These are phyloP conservation scores for Sylvilagus floridanus DNA, from an alignment of 2,797 vertebrate genomes.

Conservation along the genomic window DNA sequence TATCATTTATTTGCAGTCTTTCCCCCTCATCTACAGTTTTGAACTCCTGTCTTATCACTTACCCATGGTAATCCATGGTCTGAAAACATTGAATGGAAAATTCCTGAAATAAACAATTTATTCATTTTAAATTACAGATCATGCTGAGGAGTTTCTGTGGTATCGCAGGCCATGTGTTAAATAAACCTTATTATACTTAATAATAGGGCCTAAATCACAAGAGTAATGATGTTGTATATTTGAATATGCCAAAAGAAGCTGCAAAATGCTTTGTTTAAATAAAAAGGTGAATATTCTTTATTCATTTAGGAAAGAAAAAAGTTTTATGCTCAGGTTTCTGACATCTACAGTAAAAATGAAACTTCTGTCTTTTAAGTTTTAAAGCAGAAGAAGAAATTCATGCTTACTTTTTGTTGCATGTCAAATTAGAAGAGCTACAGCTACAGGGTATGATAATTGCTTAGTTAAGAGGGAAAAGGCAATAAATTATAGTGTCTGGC, in stretches of 20 bases:
- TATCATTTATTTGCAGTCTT: neutral
- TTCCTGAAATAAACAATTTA: neutral
- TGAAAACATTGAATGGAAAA: neutral
- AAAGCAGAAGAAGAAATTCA: neutral
- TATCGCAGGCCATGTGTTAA: neutral
- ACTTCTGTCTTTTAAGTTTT: neutral
- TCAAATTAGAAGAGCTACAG: neutral
- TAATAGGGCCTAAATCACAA: neutral
- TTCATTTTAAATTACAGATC: neutral
- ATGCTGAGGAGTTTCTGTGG: no score
- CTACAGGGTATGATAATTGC: neutral
- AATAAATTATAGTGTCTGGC: neutral
- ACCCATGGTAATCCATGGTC: neutral
- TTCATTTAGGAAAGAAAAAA: neutral
- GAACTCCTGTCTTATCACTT: neutral
- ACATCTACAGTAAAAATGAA: no score
- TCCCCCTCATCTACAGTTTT: neutral
- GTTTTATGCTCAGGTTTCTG: neutral
- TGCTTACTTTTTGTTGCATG: neutral
- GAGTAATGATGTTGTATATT: neutral
- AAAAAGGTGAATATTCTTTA: neutral
- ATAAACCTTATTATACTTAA: neutral
- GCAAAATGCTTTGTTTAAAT: neutral
- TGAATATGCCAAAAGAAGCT: neutral
- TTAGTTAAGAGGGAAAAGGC: neutral